A percentile compares a stretch with the other conserved stretches of the same genome.
Conservation (phyloP, 1,140 invertebrate species). For the Tetragonula clypearis region DNA sequence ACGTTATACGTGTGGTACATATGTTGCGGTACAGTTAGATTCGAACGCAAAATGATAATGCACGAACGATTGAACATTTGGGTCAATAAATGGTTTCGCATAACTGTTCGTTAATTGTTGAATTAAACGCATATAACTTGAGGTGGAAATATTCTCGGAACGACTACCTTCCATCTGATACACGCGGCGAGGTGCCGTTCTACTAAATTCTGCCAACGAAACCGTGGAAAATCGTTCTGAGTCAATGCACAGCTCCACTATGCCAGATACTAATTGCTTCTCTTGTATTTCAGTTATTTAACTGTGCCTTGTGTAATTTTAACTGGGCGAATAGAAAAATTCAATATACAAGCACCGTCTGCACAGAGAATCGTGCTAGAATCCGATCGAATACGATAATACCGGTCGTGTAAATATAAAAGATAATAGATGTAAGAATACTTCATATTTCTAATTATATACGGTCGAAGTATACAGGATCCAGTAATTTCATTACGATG, state of each 20-base stretch:
- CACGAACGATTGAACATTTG: neutral
- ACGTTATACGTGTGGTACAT: neutral
- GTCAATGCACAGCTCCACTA: neutral
- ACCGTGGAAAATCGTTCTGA: slow-evolving; percentile 1
- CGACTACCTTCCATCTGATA: neutral
- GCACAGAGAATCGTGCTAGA: neutral
- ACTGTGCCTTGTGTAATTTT: slow-evolving; percentile 4
- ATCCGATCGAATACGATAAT: neutral
- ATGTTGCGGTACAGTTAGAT: slow-evolving; percentile 19
- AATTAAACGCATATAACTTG: neutral
- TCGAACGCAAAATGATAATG: slow-evolving; percentile 17
- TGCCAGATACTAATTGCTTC: neutral
- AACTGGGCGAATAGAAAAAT: neutral
- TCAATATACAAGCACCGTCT: neutral
- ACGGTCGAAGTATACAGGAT: neutral
- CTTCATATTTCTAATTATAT: neutral
- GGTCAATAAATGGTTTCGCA: slow-evolving; percentile 3
- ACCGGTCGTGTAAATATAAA: neutral
- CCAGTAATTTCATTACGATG: neutral
- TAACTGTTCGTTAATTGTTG: slow-evolving; percentile 26
- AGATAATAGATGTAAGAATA: neutral
- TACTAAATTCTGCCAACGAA: slow-evolving; percentile 1
- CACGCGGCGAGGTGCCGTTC: neutral
- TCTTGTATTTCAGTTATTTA: neutral
- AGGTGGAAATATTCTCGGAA: neutral